phyloP scores from a whole-genome alignment of 2,797 vertebrate species.

The Neosilurus mollespiculum region DNA sequence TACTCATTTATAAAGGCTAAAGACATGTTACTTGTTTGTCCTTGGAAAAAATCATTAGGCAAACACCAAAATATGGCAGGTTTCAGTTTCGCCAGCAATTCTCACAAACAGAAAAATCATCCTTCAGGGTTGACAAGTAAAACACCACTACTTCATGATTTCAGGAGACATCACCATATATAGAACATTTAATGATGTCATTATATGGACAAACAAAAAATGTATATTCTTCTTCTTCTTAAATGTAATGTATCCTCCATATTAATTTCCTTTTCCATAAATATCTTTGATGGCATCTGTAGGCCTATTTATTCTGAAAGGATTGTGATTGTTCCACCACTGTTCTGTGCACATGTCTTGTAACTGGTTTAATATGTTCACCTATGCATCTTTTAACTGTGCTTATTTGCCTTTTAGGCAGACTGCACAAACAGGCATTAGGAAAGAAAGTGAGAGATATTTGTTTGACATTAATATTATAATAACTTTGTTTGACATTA shows the following conservation, averaged over 20 bases:
- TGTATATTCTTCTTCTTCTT: not conserved
- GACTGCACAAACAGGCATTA: constrained; percentile 26
- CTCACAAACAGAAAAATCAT: not conserved
- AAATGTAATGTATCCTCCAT: not conserved
- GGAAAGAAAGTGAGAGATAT: constrained; percentile 27
- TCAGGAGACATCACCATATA: not conserved
- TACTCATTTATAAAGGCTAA: constrained; percentile 48
- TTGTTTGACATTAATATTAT: not conserved
- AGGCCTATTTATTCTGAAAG: not conserved
- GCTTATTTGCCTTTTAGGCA: not conserved
- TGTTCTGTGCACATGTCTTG: constrained; percentile 37
- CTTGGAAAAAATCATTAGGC: constrained; percentile 50
- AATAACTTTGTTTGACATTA: too few species aligned
- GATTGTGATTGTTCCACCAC: not conserved
- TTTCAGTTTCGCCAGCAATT: constrained; percentile 28
- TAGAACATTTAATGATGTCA: not conserved
- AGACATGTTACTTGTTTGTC: constrained; percentile 46
- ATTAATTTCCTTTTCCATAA: constrained; percentile 20
- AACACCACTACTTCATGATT: not conserved
- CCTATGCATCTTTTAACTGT: constrained; percentile 24
- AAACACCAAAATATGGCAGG: constrained; percentile 46
- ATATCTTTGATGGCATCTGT: constrained; percentile 2
- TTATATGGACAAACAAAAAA: not conserved
- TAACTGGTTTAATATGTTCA: constrained; percentile 40
- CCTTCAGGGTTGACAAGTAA: not conserved